Conservation (phyloP, 2,113 vertebrate species). For the Xenus cinereus region DNA sequence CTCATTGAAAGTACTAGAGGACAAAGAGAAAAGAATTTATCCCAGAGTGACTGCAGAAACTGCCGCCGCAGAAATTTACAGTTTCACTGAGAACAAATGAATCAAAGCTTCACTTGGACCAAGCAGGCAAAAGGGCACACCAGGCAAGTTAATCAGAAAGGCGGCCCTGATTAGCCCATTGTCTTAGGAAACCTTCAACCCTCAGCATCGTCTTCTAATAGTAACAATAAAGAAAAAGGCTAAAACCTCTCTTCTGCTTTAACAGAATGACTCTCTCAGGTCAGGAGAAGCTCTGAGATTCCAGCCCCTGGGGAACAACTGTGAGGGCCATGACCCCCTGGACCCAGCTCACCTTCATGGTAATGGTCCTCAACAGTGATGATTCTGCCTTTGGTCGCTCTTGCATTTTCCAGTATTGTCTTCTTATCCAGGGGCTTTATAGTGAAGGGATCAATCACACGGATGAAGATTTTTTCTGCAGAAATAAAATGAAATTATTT, state of each 20-base stretch:
- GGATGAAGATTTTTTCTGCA: conserved; percentile 85
- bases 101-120: neutral
- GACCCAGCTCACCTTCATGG: conserved; percentile 80
- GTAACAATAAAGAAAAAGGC: neutral
- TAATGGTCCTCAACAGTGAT: conserved; percentile 96
- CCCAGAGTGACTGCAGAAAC: neutral
- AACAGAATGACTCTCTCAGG: neutral
- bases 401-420: conserved; percentile 86
- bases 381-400: conserved; percentile 88
- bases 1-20: neutral
- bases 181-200: neutral
- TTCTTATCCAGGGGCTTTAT: conserved; percentile 93
- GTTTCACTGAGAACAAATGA: neutral
- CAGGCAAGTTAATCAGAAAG: neutral
- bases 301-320: neutral
- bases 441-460: conserved; percentile 91
- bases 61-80: neutral
- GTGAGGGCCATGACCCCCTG: neutral
- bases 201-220: neutral
- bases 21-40: neutral
- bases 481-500: neutral
- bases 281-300: neutral
- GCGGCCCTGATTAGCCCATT: neutral
- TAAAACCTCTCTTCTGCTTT: neutral
- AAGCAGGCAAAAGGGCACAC: neutral